Conservation (phyloP, 2,888 invertebrate species). For the Meta bourneti region DNA sequence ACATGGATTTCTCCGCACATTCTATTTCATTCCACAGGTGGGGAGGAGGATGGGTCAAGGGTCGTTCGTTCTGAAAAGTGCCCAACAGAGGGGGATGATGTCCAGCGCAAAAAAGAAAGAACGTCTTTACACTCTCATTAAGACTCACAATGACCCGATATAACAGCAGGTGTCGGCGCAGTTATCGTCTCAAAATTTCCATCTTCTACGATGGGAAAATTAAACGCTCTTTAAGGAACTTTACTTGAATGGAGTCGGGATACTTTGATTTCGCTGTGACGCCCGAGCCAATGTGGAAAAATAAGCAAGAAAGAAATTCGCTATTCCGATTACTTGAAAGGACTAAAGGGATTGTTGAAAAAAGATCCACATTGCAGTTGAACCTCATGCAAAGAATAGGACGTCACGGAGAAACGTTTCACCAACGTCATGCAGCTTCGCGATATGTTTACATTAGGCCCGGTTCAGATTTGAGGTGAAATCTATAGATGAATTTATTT, state of each 20-base stretch:
- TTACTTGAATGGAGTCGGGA: background rate
- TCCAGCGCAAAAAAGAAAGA: constrained; percentile 12
- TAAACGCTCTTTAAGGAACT: constrained; percentile 43
- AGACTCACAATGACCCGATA: constrained; percentile 44
- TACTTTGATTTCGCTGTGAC: background rate
- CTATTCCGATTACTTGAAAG: background rate
- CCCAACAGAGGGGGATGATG: constrained; percentile 8
- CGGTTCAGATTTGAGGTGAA: no score
- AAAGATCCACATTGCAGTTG: no score
- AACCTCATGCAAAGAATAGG: no score
- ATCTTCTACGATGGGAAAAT: constrained; percentile 8
- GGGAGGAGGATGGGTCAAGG: constrained; percentile 24
- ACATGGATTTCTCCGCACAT: background rate
- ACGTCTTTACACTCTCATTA: constrained; percentile 32
- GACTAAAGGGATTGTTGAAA: background rate
- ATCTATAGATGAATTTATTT: no score
- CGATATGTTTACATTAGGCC: no score
- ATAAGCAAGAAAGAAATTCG: background rate
- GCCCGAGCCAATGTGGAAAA: background rate
- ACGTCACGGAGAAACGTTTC: no score
- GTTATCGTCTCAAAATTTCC: constrained; percentile 3
- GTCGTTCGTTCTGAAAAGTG: constrained; percentile 33
- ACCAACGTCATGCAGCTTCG: no score
- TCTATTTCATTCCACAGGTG: constrained; percentile 8
- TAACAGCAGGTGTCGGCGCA: constrained; percentile 50